Percentiles rank a stretch among this genome's conserved stretches.
Evolutionary conservation across 2,797 vertebrate genomes (phyloP).

Genomic region (Glossophaga mutica): DNA sequence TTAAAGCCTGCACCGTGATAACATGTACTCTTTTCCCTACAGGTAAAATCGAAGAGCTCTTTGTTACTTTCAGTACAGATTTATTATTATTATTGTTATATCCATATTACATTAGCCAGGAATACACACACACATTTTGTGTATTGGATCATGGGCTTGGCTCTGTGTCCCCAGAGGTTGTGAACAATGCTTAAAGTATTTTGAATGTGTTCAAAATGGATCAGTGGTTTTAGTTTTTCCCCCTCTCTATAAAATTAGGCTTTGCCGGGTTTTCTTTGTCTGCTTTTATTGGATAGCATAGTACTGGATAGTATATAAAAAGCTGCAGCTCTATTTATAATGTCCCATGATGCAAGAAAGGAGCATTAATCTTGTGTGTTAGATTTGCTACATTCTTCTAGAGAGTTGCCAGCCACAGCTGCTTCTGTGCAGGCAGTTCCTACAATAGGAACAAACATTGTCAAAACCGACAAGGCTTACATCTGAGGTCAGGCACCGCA

Average conservation of each 20-base stretch:
- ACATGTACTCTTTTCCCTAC: neutral
- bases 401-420: neutral
- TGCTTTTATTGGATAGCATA: neutral
- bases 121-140: neutral
- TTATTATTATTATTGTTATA: neutral
- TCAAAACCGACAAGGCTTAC: neutral
- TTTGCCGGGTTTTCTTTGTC: neutral
- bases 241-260: conserved; percentile 21
- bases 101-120: neutral
- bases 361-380: neutral
- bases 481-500: neutral
- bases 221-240: conserved; percentile 35
- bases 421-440: neutral
- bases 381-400: neutral
- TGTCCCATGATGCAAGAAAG: neutral
- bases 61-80: neutral
- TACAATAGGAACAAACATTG: neutral
- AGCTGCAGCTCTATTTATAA: conserved; percentile 14
- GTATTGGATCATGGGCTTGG: neutral
- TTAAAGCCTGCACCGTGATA: neutral
- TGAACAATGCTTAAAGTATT: neutral
- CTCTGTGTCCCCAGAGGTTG: neutral
- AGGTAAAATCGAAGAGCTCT: conserved; percentile 1
- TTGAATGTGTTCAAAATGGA: conserved; percentile 59
- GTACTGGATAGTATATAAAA: conserved; percentile 6